Evolutionary conservation across 1,140 invertebrate species (phyloP), one percentile per base, ranked within the genome.

Genomic region (Zaprionus camerounensis): DNA sequence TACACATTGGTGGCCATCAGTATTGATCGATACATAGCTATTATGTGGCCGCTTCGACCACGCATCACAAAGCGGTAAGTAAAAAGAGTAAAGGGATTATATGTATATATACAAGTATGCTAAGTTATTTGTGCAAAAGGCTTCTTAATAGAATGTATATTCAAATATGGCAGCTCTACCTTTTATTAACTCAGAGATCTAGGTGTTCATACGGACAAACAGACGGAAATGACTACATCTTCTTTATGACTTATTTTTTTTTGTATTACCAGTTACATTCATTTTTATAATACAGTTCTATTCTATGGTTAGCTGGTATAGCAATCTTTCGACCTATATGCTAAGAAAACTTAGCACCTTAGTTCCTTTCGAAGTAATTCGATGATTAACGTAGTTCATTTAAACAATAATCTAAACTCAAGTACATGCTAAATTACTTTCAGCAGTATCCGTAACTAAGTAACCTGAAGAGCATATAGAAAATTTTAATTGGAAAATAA

Each of bases 1-100:
- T 98, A 98, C 87, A 98, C 97, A 0, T 82, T 98, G 76, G 95
- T 98, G 2, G 97, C 96, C 3, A 97, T 98, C 83, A 97, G 96
- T 63, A 94, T 97, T 51, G 97, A 98, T 92, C 94, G 97, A 11
- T 98, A 97, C 82, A 95, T 97, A 84, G 97, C 97, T 15, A 98
- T 98, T 66, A 96, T 98, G 93, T 96, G 96, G 94, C 98, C 98
- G 0, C 93, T 98, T 28, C 94, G 95, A 78, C 97, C 97, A 2
- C 94, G 97, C 34, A 95, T 98, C 85, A 95, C 96, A 5, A 96
- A 96, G 85, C 94, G 93, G 73, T 95, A 94, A 85, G 95, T 95
- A 17, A 13, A 2, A 5, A 20, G 4, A 24, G 2, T 13, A 7
- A 13, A 12, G 17, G 12, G 0, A 4, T 24, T 5, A 26, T 26